A percentile compares a stretch with the other conserved stretches of the same genome.
Evolutionary conservation across 2,888 invertebrate species (phyloP).

Genomic region (Oscheius sp.): DNA sequence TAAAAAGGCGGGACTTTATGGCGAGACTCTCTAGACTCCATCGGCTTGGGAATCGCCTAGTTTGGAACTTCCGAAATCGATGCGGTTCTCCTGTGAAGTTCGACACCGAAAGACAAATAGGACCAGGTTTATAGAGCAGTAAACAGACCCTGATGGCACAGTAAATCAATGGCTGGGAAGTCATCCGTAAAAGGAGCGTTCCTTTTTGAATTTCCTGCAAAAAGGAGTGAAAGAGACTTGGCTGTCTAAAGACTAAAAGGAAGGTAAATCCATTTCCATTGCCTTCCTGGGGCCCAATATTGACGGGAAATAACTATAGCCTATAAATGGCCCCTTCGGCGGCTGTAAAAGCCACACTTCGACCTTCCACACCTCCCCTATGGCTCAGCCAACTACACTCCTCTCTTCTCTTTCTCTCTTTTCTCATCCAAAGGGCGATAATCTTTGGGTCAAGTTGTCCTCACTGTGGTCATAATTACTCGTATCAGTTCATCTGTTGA

Average conservation of each 20-base stretch:
- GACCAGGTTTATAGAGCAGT: constrained; percentile 11
- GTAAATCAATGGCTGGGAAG: constrained; percentile 5
- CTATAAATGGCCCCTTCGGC: constrained; percentile 19
- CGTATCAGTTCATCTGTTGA: constrained; percentile 4
- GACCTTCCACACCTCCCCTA: constrained; percentile 2
- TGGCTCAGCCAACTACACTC: not conserved
- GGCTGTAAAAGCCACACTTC: constrained; percentile 21
- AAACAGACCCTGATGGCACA: constrained; percentile 16
- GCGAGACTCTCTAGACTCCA: not conserved
- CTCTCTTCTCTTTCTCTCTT: not conserved
- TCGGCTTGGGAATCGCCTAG: not conserved
- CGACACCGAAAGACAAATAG: constrained; percentile 25
- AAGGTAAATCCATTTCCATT: constrained; percentile 2
- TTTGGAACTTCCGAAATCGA: not conserved
- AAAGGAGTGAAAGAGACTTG: no score
- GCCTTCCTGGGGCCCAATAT: not conserved
- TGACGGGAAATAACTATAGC: constrained; percentile 14
- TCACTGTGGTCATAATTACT: no score
- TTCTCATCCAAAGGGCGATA: not conserved
- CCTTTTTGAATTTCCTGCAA: no score
- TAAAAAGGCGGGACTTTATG: no score
- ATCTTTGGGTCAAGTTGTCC: not conserved
- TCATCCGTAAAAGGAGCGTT: no score
- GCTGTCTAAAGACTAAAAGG: not conserved
- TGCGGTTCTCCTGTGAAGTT: constrained; percentile 21